Percentiles rank a stretch among this genome's conserved stretches.
These are phyloP conservation scores for Neria commutata DNA, from an alignment of 2,888 invertebrate species.

Conservation along the genomic window DNA sequence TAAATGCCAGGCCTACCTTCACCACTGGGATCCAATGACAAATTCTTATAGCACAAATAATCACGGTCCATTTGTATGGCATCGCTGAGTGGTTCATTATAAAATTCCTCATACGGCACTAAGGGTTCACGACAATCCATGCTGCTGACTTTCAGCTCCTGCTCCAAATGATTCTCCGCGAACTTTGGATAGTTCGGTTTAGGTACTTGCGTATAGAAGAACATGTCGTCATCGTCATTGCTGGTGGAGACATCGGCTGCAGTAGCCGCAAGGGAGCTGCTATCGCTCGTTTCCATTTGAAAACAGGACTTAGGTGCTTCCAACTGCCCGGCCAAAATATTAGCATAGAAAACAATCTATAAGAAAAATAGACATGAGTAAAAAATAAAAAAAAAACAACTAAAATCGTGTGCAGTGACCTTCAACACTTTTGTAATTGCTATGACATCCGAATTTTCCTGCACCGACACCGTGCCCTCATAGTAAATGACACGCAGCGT, in stretches of 20 bases:
- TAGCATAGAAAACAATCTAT: slow-evolving; percentile 85
- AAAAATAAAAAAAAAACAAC: not conserved
- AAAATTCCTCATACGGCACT: slow-evolving; percentile 88
- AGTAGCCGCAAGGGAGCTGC: slow-evolving; percentile 13
- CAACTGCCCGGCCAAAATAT: slow-evolving; percentile 81
- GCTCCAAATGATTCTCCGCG: slow-evolving; percentile 65
- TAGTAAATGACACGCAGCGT: slow-evolving; percentile 79
- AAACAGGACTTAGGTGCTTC: slow-evolving; percentile 64
- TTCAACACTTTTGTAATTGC: slow-evolving; percentile 89
- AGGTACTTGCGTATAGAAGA: slow-evolving; percentile 51
- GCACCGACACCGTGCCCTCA: slow-evolving; percentile 76
- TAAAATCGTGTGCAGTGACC: slow-evolving; percentile 63
- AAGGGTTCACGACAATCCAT: slow-evolving; percentile 78
- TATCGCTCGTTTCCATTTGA: slow-evolving; percentile 7
- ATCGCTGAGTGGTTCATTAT: slow-evolving; percentile 92
- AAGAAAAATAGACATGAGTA: slow-evolving; percentile 28
- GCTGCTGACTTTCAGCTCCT: slow-evolving; percentile 69
- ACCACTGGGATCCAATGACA: slow-evolving; percentile 48
- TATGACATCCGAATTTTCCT: slow-evolving; percentile 84
- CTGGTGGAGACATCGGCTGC: slow-evolving; percentile 41
- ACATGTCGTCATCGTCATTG: slow-evolving; percentile 56
- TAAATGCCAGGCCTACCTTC: slow-evolving; percentile 34
- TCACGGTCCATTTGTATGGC: slow-evolving; percentile 93
- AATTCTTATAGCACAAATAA: slow-evolving; percentile 86
- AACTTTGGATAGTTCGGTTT: slow-evolving; percentile 54